Conservation (phyloP, 2,888 invertebrate genomes). For the Frankliniella intonsa region DNA sequence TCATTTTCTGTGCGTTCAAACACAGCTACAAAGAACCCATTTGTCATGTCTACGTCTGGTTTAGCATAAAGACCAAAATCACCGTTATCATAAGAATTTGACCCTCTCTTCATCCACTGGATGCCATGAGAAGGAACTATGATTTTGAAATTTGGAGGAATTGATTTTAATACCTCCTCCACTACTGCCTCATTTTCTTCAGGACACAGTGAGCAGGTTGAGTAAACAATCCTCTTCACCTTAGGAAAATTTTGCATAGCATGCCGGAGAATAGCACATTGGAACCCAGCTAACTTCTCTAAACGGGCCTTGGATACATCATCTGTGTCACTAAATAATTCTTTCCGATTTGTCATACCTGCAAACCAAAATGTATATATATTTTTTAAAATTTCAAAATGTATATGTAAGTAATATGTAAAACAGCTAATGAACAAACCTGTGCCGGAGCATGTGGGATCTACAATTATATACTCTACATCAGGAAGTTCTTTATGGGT, state of each 20-base stretch:
- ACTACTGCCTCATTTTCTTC: conserved; percentile 94
- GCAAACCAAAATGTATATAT: conserved; percentile 36
- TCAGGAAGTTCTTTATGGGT: conserved; percentile 57
- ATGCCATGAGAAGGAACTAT: conserved; percentile 32
- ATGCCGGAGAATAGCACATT: conserved; percentile 77
- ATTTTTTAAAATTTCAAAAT: conserved; percentile 32
- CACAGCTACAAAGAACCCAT: conserved; percentile 93
- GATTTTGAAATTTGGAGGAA: background rate
- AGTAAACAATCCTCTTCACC: conserved; percentile 84
- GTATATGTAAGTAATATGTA: conserved; percentile 30
- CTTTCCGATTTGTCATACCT: conserved; percentile 59
- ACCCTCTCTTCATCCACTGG: conserved; percentile 49
- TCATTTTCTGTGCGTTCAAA: conserved; percentile 54
- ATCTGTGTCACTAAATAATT: conserved; percentile 49
- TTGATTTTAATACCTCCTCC: conserved; percentile 56
- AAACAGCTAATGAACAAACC: conserved; percentile 53
- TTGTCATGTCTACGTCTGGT: conserved; percentile 73
- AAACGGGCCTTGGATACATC: conserved; percentile 52
- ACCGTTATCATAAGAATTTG: conserved; percentile 60
- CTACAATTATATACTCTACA: conserved; percentile 88
- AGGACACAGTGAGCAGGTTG: conserved; percentile 86
- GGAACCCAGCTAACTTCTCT: conserved; percentile 66
- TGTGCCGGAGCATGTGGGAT: conserved; percentile 95
- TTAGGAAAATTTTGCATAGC: conserved; percentile 79
- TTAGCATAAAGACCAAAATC: conserved; percentile 72